Base-by-base conservation (phyloP, 2,888 invertebrate species). In the Tigriopus californicus region DNA sequence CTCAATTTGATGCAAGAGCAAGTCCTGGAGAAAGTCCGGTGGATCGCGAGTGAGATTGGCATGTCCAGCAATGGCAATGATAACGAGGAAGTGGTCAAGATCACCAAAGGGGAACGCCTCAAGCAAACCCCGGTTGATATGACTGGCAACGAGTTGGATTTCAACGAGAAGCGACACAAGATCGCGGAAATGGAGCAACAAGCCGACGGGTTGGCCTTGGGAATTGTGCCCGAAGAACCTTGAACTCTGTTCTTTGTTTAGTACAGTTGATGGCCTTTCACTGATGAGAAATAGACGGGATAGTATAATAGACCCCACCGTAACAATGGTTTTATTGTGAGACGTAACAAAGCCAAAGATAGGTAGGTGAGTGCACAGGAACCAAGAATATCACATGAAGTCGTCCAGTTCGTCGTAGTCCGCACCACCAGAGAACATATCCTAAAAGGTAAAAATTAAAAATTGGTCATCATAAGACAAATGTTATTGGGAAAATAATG, bases 1-100 rank as follows among this genome's bases (percentile, higher is more conserved):
- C 71, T 73, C 63, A 69, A 71, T 55, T 65, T 73, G 25, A 71
- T 73, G 69, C 71, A 72, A 61, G 70, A 71, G 61, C 68, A 72
- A 60, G 67, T 71, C 6, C 63, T 67, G 3, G 61, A 64, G 13
- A 67, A 69, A 61, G 66, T 69, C 40, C 66, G 64, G 15, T 66
- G 67, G 61, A 61, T 70, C n/a, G 71, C 67, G 0, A 41, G n/a
- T 15, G 41, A 51, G 24, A 33, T 59, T 33, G 59, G 59, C 33
- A 49, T 48, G 49, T 33, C 22, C n/a, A 41, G 48, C 5, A 33
- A 13, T 18, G 22, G 24, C 13, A 24, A 56, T 20, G 25, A 44
- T 2, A 52, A 52, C 22, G 52, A 59, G 13, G 58, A 58, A 24
- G 41, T 59, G 20, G 59, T 59, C 49, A 59, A 59, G 25, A 13